Percentiles rank a stretch among this genome's conserved stretches.
phyloP scores from a whole-genome alignment of 64 coral and sea anemone genomes.

The Porites lutea region DNA sequence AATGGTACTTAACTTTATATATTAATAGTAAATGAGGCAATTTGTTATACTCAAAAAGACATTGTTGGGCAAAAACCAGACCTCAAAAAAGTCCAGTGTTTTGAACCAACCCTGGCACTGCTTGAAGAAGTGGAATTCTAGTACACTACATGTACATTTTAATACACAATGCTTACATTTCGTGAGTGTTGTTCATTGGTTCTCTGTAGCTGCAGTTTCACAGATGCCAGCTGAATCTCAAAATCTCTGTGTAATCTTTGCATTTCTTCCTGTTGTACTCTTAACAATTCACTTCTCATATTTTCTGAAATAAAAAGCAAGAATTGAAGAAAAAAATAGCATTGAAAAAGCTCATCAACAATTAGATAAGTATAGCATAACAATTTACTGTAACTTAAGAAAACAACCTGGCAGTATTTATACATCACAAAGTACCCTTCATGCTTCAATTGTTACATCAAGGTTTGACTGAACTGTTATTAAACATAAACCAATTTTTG shows the following conservation, averaged over 20 bases:
- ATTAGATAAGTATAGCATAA: too few species aligned
- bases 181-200: constrained; percentile 66
- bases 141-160: too few species aligned
- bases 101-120: not conserved
- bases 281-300: constrained; percentile 78
- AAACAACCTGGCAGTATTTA: too few species aligned
- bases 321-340: not conserved
- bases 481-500: not conserved
- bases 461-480: not conserved
- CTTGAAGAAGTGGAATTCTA: not conserved
- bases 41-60: too few species aligned
- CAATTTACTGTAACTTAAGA: too few species aligned
- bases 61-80: too few species aligned
- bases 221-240: constrained; percentile 75
- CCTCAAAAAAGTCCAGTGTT: too few species aligned
- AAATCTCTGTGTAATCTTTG: constrained; percentile 85
- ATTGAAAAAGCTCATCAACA: not conserved
- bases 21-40: too few species aligned
- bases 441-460: too few species aligned
- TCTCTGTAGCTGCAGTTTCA: constrained; percentile 85
- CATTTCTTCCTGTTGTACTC: constrained; percentile 89
- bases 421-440: too few species aligned
- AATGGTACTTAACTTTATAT: too few species aligned
- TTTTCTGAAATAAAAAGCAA: constrained; percentile 24
- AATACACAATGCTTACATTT: constrained; percentile 43